Conservation (phyloP, 1,140 invertebrate species). For the Cryptotermes secundus region DNA sequence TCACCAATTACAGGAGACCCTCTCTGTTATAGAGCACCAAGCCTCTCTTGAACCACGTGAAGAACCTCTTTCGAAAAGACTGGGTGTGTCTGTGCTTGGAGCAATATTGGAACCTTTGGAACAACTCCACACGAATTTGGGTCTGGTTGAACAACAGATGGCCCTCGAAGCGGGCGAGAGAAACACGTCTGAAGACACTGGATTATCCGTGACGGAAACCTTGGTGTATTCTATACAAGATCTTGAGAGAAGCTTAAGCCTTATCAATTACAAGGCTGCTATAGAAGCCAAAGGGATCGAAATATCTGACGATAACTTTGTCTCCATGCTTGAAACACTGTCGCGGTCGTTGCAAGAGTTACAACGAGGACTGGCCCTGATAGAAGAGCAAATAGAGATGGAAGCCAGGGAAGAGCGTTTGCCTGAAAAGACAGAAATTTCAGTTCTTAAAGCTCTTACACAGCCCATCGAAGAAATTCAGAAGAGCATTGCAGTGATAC, state of each 20-base stretch:
- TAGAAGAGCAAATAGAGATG: background rate
- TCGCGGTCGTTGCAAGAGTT: conserved; percentile 16
- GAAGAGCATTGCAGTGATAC: conserved; percentile 43
- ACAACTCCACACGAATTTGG: background rate
- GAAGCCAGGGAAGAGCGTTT: background rate
- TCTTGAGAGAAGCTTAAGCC: conserved; percentile 39
- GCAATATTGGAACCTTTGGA: background rate
- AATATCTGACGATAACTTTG: background rate
- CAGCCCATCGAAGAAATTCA: conserved; percentile 55
- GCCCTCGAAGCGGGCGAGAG: background rate
- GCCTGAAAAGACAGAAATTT: background rate
- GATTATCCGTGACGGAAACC: background rate
- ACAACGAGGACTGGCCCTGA: background rate
- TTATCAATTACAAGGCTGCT: conserved; percentile 39
- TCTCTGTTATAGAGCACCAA: background rate
- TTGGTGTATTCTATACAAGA: conserved; percentile 37
- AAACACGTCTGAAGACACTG: background rate
- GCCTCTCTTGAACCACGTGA: background rate
- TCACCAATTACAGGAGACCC: background rate
- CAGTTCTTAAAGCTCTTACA: conserved; percentile 47
- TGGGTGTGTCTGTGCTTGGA: background rate
- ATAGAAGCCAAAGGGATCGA: background rate
- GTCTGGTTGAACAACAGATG: background rate
- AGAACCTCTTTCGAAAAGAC: background rate
- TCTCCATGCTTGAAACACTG: background rate